phyloP scores from a whole-genome alignment of 2,113 vertebrate species.

The Grallaria varia region DNA sequence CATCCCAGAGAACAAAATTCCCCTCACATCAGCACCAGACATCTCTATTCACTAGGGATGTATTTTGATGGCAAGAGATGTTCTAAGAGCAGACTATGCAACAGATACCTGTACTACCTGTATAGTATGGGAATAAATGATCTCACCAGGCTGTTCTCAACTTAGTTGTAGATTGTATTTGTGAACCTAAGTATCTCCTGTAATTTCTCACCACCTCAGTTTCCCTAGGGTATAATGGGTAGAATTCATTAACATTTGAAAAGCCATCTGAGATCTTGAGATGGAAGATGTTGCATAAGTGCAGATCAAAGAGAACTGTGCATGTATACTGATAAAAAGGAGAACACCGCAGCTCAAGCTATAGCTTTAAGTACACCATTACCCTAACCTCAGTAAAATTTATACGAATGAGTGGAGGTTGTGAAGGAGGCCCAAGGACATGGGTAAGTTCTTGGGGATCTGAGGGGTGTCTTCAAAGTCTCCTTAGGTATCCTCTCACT shows the following conservation, averaged over 20 bases:
- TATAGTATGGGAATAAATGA: not conserved
- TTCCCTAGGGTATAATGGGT: constrained; percentile 14
- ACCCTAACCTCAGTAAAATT: constrained; percentile 46
- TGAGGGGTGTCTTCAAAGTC: constrained; percentile 30
- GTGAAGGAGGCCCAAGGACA: not conserved
- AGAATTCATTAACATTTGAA: constrained; percentile 59
- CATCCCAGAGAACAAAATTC: not conserved
- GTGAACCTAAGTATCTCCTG: constrained; percentile 12
- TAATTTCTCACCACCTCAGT: constrained; percentile 51
- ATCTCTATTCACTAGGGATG: not conserved
- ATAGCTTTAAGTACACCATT: constrained; percentile 34
- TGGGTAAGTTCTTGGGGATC: not conserved
- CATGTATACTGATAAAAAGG: constrained; percentile 23
- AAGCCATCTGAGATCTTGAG: constrained; percentile 18
- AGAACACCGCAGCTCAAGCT: not conserved
- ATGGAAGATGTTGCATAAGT: not conserved
- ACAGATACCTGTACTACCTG: constrained; percentile 43
- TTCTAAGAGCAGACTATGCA: constrained; percentile 5
- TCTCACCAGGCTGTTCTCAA: not conserved
- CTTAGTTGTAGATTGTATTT: constrained; percentile 15
- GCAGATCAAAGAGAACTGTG: constrained; percentile 39
- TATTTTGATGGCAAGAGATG: not conserved
- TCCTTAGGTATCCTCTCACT: not conserved
- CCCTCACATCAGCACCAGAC: constrained; percentile 7
- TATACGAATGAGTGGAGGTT: constrained; percentile 10